Evolutionary conservation across 2,888 invertebrate genomes (phyloP), one percentile per base, ranked within the genome.

Genomic region (Papilio gigon): DNA sequence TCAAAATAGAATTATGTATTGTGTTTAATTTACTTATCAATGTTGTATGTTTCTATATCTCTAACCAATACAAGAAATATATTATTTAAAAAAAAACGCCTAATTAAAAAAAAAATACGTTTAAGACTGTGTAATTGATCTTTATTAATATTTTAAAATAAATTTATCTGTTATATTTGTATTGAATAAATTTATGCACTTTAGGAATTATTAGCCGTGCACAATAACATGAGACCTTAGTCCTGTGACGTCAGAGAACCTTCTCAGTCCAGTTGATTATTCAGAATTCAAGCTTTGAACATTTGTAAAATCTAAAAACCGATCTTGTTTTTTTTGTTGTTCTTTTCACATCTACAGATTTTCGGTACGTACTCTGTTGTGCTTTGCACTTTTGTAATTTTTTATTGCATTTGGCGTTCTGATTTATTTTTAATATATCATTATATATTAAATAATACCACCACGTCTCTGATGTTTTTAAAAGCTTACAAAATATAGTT

Each of bases 21-120:
- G 56, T 61, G 5, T 67, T 60, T 17, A 61, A 17, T 50, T 40
- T 42, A 67, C 60, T 11, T 50, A 33, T 67, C 20, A 22, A 12
- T 12, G 37, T 61, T 56, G n/a, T 30, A 14, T 50, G 14, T 25
- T 22, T 9, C 47, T 47, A 47, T 12, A 14, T 44, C 5, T 25
- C 4, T 14, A 14, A 25, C 14, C 14, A 25, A 8, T 25, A 25
- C 12, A 14, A 12, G 14, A 14, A 25, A 22, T 25, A 25, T 25
- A 47, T 4, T 22, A 22, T 22, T 50, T 50, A 14, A 3, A 50
- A 50, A 50, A 0, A 50, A 50, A 50, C 50, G 27, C 53, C 53
- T 47, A 53, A 53, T 27, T 27, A 14, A 1, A 50, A 53, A 53
- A 8, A 0, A 53, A 53, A 27, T 27, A 53, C 8, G 53, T 53